Conservation (phyloP, 2,113 vertebrate species). For the Struthidea cinerea region DNA sequence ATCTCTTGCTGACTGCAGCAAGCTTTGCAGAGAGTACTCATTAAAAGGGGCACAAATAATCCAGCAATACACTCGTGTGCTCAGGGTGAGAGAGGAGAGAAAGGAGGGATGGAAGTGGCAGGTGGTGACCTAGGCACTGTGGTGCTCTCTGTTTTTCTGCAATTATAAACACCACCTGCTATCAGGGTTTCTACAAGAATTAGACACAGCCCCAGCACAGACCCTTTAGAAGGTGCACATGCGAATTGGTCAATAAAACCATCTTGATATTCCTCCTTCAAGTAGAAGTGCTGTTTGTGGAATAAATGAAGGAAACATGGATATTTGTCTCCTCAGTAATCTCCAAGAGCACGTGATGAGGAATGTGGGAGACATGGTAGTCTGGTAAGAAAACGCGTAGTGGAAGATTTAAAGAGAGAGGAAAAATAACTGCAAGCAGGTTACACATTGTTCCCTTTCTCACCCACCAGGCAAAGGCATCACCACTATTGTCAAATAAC, state of each 20-base stretch:
- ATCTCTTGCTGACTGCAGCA: not conserved
- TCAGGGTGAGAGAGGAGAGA: not conserved
- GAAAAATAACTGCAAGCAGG: not conserved
- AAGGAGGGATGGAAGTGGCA: not conserved
- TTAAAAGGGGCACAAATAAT: not conserved
- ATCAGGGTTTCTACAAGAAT: not conserved
- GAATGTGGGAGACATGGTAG: not conserved
- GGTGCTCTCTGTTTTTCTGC: not conserved
- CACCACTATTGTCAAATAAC: not conserved
- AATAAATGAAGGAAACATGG: not conserved
- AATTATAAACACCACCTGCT: not conserved
- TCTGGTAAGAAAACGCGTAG: not conserved
- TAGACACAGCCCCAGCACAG: not conserved
- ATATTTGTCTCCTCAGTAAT: not conserved
- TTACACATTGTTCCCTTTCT: not conserved
- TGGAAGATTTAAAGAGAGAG: not conserved
- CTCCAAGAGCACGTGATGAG: not conserved
- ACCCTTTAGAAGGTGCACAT: not conserved
- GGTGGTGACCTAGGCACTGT: not conserved
- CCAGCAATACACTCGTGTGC: rapidly evolving
- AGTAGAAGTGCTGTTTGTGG: not conserved
- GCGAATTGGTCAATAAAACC: not conserved
- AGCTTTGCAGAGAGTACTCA: not conserved
- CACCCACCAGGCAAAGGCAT: not conserved
- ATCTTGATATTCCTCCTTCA: not conserved